phyloP scores from a whole-genome alignment of 2,888 invertebrate species.

The Globia sparganii region DNA sequence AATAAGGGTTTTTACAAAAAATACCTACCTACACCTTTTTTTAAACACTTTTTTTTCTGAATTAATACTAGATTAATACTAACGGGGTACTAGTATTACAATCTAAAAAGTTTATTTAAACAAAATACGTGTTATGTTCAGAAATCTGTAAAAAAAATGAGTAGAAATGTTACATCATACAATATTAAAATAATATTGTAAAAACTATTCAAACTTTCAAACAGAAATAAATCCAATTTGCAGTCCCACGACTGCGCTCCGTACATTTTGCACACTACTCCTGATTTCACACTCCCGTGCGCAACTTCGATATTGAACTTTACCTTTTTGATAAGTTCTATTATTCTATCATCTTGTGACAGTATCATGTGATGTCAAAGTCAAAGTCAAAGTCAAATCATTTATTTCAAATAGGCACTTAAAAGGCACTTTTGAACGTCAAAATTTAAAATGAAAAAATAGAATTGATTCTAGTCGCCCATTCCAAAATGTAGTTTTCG shows the following conservation, averaged over 20 bases:
- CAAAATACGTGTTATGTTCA: too few species aligned
- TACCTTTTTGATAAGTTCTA: conserved; percentile 41
- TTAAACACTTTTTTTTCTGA: not conserved
- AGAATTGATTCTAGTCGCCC: too few species aligned
- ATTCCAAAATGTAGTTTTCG: too few species aligned
- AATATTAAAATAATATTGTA: not conserved
- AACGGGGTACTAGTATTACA: not conserved
- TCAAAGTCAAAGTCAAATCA: too few species aligned
- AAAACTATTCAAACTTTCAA: not conserved
- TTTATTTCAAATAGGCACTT: too few species aligned
- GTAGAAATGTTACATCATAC: not conserved
- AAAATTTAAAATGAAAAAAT: too few species aligned
- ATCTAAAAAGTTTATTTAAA: not conserved
- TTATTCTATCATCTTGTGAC: conserved; percentile 13
- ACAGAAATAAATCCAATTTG: not conserved
- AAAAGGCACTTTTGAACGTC: too few species aligned
- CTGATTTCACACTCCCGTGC: conserved; percentile 9
- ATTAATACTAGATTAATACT: not conserved
- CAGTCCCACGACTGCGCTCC: not conserved
- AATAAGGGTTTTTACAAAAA: not conserved
- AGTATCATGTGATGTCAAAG: conserved; percentile 10
- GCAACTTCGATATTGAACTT: conserved; percentile 34
- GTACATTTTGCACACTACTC: conserved; percentile 30
- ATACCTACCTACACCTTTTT: not conserved
- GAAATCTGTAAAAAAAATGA: not conserved